Percentiles rank a stretch among this genome's conserved stretches.
Evolutionary conservation across 2,888 invertebrate species (phyloP).

Genomic region (Drosophila hamatofila): DNA sequence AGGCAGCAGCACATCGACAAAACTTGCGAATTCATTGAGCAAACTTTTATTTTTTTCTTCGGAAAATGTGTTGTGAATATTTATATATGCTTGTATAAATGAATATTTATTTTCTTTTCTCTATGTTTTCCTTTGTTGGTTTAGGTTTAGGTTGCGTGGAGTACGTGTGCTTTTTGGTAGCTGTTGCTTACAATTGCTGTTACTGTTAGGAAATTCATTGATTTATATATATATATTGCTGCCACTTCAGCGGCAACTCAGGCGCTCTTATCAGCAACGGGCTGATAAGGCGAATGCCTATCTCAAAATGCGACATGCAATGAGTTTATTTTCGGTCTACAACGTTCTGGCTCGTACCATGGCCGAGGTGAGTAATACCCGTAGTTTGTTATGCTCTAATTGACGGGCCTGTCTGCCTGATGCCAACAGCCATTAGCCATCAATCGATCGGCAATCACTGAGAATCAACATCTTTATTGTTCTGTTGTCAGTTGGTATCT

Average conservation of each 20-base stretch:
- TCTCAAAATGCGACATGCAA: constrained; percentile 38
- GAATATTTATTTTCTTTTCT: constrained; percentile 21
- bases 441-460: constrained; percentile 37
- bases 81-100: not conserved
- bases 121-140: constrained; percentile 18
- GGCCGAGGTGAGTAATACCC: constrained; percentile 42
- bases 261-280: constrained; percentile 45
- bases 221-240: constrained; percentile 64
- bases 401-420: constrained; percentile 23
- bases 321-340: constrained; percentile 52
- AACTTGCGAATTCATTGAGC: constrained; percentile 48
- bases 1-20: constrained; percentile 51
- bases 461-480: constrained; percentile 33
- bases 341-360: constrained; percentile 46
- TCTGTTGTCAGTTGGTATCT: constrained; percentile 49
- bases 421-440: constrained; percentile 40
- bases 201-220: constrained; percentile 60
- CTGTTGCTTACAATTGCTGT: constrained; percentile 67
- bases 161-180: constrained; percentile 56
- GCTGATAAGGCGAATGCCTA: constrained; percentile 53
- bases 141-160: constrained; percentile 7
- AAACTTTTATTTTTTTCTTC: constrained; percentile 20
- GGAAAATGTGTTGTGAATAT: constrained; percentile 16
- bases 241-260: constrained; percentile 33
- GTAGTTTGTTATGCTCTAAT: constrained; percentile 32